Evolutionary conservation across 1,140 invertebrate genomes (phyloP), one percentile per base, ranked within the genome.

Genomic region (Proales similis): DNA sequence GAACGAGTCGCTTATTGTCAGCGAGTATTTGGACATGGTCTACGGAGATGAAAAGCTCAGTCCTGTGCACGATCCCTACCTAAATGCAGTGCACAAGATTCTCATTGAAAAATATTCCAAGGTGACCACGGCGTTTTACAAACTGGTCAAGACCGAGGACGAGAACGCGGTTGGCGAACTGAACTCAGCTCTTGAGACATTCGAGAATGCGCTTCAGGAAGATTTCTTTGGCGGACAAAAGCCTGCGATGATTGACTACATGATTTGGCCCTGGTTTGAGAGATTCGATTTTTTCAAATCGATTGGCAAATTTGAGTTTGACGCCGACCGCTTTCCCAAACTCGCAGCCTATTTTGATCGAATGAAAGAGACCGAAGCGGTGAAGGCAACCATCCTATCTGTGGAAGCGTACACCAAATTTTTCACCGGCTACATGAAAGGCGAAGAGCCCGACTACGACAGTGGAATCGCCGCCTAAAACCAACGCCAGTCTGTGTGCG

Each of bases 211-310:
- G 39, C 33, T 68, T 0, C n/a, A 43, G 6, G 26, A 46, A 6
- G 38, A 30, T 20, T 61, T 38, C 17, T 22, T 30, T 14, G 57
- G 57, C 27, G 57, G 57, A 9, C 26, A 29, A 38, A 45, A 46
- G 36, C 57, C 57, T 20, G 42, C 57, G 1, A 38, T 46, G 24
- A 60, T 85, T n/a, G 87, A 90, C 71, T 85, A 86, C 60, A 88
- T 88, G 86, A 85, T 89, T 61, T 90, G 87, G 87, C 87, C 87
- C 2, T 89, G 85, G 85, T 84, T 85, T 66, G 87, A 90, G 71
- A 79, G 85, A 65, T 70, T 81, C 2, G 39, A 45, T 24, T 46
- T 14, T 46, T 61, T 61, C 45, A 45, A 29, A 30, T 4, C 45
- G 22, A 11, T n/a, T 27, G 39, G 36, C 33, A 30, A 30, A 46